Conservation (phyloP, 2,888 invertebrate species). For the Nomada fucata region DNA sequence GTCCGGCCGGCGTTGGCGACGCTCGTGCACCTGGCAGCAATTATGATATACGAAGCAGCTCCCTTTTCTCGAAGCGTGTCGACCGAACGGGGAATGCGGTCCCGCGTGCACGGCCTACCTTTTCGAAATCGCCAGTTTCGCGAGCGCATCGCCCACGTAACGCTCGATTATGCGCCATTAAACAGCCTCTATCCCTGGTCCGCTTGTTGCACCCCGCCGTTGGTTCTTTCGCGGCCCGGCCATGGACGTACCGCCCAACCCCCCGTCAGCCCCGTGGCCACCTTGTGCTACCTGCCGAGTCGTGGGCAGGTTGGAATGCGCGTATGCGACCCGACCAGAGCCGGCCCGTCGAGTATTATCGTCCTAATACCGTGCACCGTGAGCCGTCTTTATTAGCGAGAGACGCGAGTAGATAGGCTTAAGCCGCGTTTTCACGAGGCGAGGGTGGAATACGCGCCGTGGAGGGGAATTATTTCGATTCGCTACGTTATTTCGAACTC, state of each 20-base stretch:
- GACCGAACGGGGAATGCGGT: constrained; percentile 49
- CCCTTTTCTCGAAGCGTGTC: constrained; percentile 45
- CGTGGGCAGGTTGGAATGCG: constrained; percentile 69
- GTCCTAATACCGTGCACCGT: constrained; percentile 57
- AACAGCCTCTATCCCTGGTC: constrained; percentile 20
- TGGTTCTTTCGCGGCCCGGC: neutral
- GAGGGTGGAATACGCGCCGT: too few relatives aligned
- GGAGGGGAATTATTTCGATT: too few relatives aligned
- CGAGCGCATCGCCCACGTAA: constrained; percentile 65
- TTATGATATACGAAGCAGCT: constrained; percentile 60
- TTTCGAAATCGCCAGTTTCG: constrained; percentile 66
- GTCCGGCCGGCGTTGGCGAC: neutral
- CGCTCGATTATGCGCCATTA: constrained; percentile 65
- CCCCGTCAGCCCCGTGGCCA: constrained; percentile 8
- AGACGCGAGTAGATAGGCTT: constrained; percentile 3
- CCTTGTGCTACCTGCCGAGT: constrained; percentile 63
- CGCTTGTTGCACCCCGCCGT: neutral
- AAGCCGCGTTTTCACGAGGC: constrained; percentile 19
- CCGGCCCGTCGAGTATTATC: constrained; percentile 52
- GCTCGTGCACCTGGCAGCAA: constrained; percentile 62
- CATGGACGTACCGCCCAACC: neutral
- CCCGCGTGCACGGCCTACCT: constrained; percentile 33
- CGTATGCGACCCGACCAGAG: constrained; percentile 11
- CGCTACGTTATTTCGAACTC: too few relatives aligned
- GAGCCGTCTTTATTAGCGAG: constrained; percentile 59